phyloP scores from a whole-genome alignment of 2,888 invertebrate genomes.

The Drosophila merina region DNA sequence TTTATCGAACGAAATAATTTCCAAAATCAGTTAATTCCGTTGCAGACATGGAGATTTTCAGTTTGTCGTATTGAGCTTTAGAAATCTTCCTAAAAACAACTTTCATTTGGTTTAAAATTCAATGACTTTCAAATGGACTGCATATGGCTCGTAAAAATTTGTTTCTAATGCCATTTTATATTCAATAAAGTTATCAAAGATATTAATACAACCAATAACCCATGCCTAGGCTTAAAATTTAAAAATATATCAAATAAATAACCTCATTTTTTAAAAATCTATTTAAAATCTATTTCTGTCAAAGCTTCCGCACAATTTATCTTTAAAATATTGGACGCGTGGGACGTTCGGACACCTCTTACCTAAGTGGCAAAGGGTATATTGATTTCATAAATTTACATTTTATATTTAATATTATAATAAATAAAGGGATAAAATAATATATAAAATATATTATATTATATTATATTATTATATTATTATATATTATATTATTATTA shows the following conservation, averaged over 20 bases:
- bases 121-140: background rate
- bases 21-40: no score
- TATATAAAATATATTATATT: no score
- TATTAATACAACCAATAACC: no score
- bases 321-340: slow-evolving; percentile 1
- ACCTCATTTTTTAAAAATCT: background rate
- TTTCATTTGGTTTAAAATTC: background rate
- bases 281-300: slow-evolving; percentile 19
- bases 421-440: no score
- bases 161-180: no score
- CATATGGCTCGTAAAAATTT: background rate
- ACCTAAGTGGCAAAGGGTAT: background rate
- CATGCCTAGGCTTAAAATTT: background rate
- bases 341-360: background rate
- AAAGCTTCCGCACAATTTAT: slow-evolving; percentile 22
- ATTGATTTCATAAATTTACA: background rate
- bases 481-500: no score
- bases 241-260: no score
- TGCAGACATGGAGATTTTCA: background rate
- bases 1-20: no score
- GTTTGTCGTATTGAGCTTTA: background rate
- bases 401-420: no score
- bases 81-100: background rate
- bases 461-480: no score
- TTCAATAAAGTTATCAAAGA: no score